Evolutionary conservation across 2,113 vertebrate species (phyloP).

Genomic region (Probosciger aterrimus): DNA sequence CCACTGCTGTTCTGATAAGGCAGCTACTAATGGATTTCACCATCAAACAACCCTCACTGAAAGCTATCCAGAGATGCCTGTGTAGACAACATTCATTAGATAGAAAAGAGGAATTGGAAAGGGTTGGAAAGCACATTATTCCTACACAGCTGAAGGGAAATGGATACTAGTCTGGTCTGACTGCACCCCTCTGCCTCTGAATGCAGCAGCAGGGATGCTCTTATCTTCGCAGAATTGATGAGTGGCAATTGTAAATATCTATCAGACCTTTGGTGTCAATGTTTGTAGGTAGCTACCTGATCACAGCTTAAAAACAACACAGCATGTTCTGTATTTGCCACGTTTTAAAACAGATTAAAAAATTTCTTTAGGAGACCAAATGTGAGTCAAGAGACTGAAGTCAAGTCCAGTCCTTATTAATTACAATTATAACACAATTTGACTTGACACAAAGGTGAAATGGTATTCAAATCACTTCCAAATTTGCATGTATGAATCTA

Average conservation of each 20-base stretch:
- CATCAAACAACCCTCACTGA: slow-evolving; percentile 3
- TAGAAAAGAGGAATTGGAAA: background rate
- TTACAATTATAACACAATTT: background rate
- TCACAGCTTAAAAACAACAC: background rate
- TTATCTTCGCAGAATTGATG: background rate
- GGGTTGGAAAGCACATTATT: background rate
- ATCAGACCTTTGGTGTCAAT: background rate
- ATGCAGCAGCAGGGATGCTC: background rate
- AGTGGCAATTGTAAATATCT: background rate
- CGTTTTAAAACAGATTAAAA: background rate
- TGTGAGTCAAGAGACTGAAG: background rate
- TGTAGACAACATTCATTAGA: background rate
- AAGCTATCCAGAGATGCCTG: slow-evolving; percentile 10
- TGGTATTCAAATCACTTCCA: background rate
- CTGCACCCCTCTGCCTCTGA: background rate
- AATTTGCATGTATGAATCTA: background rate
- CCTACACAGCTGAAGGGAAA: background rate
- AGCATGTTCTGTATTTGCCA: background rate
- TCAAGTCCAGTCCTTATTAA: background rate
- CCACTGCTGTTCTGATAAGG: background rate
- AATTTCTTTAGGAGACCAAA: background rate
- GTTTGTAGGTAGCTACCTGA: background rate
- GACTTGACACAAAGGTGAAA: background rate
- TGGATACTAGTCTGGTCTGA: background rate
- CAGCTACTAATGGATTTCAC: slow-evolving; percentile 40